Conservation (phyloP, 2,888 invertebrate species). For the Phyto melanocephala region DNA sequence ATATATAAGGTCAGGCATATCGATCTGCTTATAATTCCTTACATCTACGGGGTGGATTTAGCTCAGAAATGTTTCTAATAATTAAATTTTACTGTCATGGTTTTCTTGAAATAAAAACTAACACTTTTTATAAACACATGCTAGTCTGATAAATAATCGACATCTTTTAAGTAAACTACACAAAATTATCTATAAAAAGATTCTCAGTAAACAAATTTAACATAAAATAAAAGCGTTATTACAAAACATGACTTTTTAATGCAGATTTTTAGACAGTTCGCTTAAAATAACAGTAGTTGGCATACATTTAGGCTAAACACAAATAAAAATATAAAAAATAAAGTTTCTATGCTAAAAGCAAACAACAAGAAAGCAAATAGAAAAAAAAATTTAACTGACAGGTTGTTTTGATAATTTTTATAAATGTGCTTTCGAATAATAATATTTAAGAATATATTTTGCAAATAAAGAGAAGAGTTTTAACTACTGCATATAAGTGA, state of each 20-base stretch:
- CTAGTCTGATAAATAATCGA: constrained; percentile 5
- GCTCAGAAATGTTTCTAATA: too few species aligned
- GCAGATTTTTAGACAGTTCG: constrained; percentile 19
- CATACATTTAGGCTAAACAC: constrained; percentile 50
- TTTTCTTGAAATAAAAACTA: not conserved
- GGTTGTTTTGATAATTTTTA: constrained; percentile 13
- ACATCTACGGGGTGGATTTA: too few species aligned
- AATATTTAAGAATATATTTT: not conserved
- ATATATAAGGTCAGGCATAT: too few species aligned
- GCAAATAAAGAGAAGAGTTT: too few species aligned
- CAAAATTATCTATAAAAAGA: not conserved
- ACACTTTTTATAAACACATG: too few species aligned
- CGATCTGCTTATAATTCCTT: too few species aligned
- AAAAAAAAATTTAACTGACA: constrained; percentile 18
- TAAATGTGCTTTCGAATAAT: not conserved
- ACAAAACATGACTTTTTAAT: constrained; percentile 36
- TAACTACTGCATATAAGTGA: constrained; percentile 75
- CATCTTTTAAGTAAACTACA: not conserved
- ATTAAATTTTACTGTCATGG: constrained; percentile 31
- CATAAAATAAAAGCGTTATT: not conserved
- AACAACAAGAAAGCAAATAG: not conserved
- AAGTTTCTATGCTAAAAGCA: constrained; percentile 11
- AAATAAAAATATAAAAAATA: not conserved
- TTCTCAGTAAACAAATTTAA: constrained; percentile 19
- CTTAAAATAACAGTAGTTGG: constrained; percentile 26